Conservation (phyloP, 2,888 invertebrate genomes). For the Plutella xylostella region DNA sequence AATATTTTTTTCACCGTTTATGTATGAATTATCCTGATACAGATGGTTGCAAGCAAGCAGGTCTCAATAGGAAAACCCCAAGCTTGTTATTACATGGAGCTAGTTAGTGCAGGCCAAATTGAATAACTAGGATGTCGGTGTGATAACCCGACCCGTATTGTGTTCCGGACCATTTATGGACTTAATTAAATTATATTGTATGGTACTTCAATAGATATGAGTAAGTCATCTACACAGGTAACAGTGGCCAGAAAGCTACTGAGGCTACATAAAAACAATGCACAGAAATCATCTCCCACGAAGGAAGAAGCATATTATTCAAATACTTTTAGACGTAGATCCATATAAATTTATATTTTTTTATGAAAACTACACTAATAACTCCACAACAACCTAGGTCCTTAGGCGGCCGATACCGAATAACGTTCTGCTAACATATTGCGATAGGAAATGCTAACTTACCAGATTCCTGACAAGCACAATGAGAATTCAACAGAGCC, state of each 20-base stretch:
- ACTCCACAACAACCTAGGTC: neutral
- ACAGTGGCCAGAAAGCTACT: no score
- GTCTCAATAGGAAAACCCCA: neutral
- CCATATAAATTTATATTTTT: no score
- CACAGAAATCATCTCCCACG: no score
- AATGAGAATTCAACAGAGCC: constrained; percentile 21
- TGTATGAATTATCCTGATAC: no score
- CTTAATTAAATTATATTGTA: neutral
- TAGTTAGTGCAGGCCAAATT: constrained; percentile 5
- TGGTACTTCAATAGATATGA: neutral
- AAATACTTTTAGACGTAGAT: no score
- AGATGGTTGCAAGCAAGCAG: no score
- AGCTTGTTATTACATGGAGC: constrained; percentile 5
- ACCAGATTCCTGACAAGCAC: neutral
- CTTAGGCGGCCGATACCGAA: neutral
- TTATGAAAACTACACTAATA: neutral
- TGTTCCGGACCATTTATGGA: constrained; percentile 1
- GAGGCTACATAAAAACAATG: no score
- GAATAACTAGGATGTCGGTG: constrained; percentile 6
- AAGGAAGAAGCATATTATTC: no score
- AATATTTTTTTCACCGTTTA: no score
- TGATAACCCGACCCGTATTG: constrained; percentile 2
- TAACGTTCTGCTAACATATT: no score
- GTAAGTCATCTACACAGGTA: no score
- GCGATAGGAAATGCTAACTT: neutral